phyloP scores from a whole-genome alignment of 2,797 vertebrate genomes.

The Karalla daura region DNA sequence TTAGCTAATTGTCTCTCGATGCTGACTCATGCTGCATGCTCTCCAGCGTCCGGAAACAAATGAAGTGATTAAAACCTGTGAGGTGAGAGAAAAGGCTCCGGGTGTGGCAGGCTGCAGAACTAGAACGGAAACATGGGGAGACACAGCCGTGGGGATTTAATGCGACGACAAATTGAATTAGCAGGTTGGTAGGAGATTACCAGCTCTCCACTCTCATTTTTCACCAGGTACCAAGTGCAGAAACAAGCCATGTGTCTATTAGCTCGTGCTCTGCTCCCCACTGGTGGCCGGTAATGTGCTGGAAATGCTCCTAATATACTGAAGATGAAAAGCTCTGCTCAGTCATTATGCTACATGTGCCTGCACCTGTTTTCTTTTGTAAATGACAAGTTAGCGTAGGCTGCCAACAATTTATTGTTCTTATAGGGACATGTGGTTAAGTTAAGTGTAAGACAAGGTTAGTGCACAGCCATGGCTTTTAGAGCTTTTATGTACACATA shows the following conservation, averaged over 20 bases:
- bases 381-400: neutral
- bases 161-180: constrained; percentile 30
- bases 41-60: constrained; percentile 39
- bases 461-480: too few relatives aligned
- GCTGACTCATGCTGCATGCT: constrained; percentile 44
- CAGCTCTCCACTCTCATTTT: constrained; percentile 6
- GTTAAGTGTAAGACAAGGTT: neutral
- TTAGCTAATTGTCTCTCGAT: constrained; percentile 7
- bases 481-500: too few relatives aligned
- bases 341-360: neutral
- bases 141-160: constrained; percentile 40
- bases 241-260: constrained; percentile 25
- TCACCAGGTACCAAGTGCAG: constrained; percentile 5
- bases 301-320: neutral
- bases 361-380: neutral
- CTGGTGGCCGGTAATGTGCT: constrained; percentile 2
- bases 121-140: constrained; percentile 8
- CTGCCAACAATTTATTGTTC: too few relatives aligned
- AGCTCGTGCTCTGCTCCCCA: constrained; percentile 8
- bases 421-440: neutral
- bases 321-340: constrained; percentile 1
- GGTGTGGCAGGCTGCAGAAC: constrained; percentile 23
- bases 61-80: constrained; percentile 49
- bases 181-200: constrained; percentile 6
- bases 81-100: constrained; percentile 34